Conservation (phyloP, 2,797 vertebrate genomes). For the Esox masquinongy region DNA sequence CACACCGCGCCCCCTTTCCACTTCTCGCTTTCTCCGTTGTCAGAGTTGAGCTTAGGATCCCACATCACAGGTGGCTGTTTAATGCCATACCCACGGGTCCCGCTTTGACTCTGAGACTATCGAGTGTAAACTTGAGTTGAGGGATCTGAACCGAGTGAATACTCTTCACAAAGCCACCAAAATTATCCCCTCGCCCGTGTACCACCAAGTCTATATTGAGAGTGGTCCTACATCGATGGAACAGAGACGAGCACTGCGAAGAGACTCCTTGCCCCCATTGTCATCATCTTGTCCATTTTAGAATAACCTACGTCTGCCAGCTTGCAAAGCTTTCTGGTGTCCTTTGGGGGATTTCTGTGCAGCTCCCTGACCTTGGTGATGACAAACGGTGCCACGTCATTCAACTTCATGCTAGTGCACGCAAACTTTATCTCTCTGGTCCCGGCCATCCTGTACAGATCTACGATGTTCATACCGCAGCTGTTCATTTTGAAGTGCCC, state of each 20-base stretch:
- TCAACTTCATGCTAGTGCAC: background rate
- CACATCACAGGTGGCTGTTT: background rate
- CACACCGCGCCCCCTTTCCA: background rate
- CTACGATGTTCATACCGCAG: background rate
- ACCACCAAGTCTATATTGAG: constrained; percentile 37
- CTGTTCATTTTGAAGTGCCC: background rate
- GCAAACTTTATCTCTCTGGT: background rate
- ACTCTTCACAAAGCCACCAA: constrained; percentile 29
- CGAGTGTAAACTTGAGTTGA: constrained; percentile 8
- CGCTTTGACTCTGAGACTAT: background rate
- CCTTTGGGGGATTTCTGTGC: background rate
- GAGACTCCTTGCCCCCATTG: rapidly evolving
- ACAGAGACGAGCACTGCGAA: constrained; percentile 20
- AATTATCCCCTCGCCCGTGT: background rate
- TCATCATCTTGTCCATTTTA: constrained; percentile 34
- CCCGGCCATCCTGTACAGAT: background rate
- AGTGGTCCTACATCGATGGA: constrained; percentile 30
- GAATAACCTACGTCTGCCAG: constrained; percentile 11
- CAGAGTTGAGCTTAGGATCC: background rate
- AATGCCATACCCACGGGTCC: background rate
- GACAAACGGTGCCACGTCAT: background rate
- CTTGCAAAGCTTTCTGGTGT: constrained; percentile 12
- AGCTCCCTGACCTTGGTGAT: background rate
- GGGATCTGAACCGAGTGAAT: constrained; percentile 8
- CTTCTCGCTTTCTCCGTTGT: background rate